Evolutionary conservation across 1,140 invertebrate species (phyloP), one percentile per base, ranked within the genome.

Genomic region (Dendroctonus valens): DNA sequence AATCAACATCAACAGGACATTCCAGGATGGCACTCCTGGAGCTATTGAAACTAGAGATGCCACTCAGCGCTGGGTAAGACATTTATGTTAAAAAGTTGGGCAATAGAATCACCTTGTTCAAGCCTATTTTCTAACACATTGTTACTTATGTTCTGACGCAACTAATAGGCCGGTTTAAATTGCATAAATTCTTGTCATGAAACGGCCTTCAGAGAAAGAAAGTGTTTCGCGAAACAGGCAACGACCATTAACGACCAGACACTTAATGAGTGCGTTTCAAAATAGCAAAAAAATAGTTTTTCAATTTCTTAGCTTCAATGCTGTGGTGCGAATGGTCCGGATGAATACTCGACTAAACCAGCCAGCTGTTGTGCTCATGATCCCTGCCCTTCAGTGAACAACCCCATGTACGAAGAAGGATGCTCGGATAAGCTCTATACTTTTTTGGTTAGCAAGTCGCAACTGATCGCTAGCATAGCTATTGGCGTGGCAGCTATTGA

Each of bases 401-500:
- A 62, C 12, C 14, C 60, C 6, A 11, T 59, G 0, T 68, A 67
- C 59, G 8, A 53, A 11, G 54, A 67, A 6, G 71, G 72, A 7
- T 76, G 75, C 60, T 58, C 59, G 3, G 38, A 69, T 6, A 44
- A 60, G 41, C 44, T 88, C 2, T 73, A 73, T 9, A 71, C 81
- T 0, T 66, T 83, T 12, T 77, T 87, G 69, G 76, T 81, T 69
- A 75, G 75, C 14, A 78, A 80, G 72, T 83, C 82, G 59, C 82
- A 84, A 65, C 74, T 84, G 40, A 80, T 89, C 50, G 88, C 85
- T 70, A 83, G 83, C 11, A 74, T 89, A 41, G 86, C 85, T 11
- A 82, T 91, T 59, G 86, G 84, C 58, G 81, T 91, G 67, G 87
- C 87, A 52, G 87, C 79, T 70, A 79, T 87, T 70, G 88, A 90